Percentiles rank a stretch among this genome's conserved stretches.
phyloP scores from a whole-genome alignment of 2,113 vertebrate genomes.

The Indicator indicator region DNA sequence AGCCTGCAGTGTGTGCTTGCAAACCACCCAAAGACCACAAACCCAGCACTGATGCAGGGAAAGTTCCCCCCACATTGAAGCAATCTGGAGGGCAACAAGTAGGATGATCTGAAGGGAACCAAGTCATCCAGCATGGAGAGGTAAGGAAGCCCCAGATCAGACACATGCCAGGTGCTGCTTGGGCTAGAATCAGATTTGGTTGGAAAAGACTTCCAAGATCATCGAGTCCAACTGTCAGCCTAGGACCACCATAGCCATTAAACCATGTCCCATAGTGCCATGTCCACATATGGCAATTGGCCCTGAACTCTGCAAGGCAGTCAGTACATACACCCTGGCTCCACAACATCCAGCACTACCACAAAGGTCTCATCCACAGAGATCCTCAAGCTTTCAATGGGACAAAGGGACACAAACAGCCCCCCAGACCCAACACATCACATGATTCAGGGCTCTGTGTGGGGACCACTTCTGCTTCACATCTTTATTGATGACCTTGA shows the following conservation, averaged over 20 bases:
- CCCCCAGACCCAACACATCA: background rate
- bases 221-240: too few relatives aligned
- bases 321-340: accelerated
- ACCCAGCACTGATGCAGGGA: accelerated
- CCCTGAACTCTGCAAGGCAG: background rate
- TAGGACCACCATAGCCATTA: too few relatives aligned
- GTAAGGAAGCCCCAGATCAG: background rate
- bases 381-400: background rate
- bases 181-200: background rate
- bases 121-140: background rate
- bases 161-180: accelerated
- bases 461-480: too few relatives aligned
- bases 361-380: background rate
- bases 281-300: too few relatives aligned
- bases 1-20: accelerated
- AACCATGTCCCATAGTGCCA: too few relatives aligned
- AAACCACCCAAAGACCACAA: accelerated
- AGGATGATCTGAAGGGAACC: background rate
- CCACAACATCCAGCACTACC: background rate
- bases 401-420: background rate
- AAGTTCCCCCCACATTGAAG: background rate
- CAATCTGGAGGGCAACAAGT: background rate
- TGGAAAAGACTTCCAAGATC: too few relatives aligned
- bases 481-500: too few relatives aligned
- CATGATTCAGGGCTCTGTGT: too few relatives aligned